Percentiles rank a stretch among this genome's conserved stretches.
phyloP scores from a whole-genome alignment of 2,113 vertebrate species.

The Trinectes maculatus region DNA sequence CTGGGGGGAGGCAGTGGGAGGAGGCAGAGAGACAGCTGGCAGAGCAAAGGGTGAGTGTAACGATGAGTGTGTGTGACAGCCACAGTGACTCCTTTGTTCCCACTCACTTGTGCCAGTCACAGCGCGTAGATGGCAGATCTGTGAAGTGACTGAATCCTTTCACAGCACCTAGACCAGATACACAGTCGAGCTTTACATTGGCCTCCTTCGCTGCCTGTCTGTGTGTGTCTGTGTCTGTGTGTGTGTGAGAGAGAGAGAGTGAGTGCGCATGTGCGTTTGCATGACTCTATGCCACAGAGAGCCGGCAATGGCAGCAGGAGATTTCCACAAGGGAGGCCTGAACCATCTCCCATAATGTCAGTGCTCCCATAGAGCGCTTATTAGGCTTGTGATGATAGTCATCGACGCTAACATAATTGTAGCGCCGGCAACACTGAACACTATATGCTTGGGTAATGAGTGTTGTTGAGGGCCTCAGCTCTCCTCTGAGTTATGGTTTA shows the following conservation, averaged over 20 bases:
- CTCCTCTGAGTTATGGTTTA: conserved; percentile 60
- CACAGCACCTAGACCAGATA: conserved; percentile 51
- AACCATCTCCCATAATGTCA: conserved; percentile 52
- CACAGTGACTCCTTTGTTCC: conserved; percentile 83
- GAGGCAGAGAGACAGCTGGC: conserved; percentile 78
- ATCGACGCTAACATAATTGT: conserved; percentile 68
- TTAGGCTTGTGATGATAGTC: conserved; percentile 70
- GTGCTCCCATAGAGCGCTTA: conserved; percentile 49
- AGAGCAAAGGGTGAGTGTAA: conserved; percentile 64
- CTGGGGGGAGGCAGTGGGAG: conserved; percentile 48
- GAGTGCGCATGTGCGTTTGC: neutral
- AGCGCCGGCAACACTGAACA: conserved; percentile 35
- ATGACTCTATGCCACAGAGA: conserved; percentile 1
- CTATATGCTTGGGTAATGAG: conserved; percentile 53
- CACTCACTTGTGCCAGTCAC: conserved; percentile 76
- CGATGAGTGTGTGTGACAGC: conserved; percentile 65
- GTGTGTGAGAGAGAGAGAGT: too few relatives aligned
- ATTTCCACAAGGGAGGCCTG: conserved; percentile 41
- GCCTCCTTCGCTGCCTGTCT: neutral
- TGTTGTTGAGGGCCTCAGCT: conserved; percentile 36
- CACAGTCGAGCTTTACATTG: conserved; percentile 29
- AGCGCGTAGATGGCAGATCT: conserved; percentile 65
- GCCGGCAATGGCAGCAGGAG: conserved; percentile 19
- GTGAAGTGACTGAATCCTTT: conserved; percentile 72
- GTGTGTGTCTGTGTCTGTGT: conserved; percentile 1